Evolutionary conservation across 2,113 vertebrate species (phyloP).

Genomic region (Microcebus ravelobensis): DNA sequence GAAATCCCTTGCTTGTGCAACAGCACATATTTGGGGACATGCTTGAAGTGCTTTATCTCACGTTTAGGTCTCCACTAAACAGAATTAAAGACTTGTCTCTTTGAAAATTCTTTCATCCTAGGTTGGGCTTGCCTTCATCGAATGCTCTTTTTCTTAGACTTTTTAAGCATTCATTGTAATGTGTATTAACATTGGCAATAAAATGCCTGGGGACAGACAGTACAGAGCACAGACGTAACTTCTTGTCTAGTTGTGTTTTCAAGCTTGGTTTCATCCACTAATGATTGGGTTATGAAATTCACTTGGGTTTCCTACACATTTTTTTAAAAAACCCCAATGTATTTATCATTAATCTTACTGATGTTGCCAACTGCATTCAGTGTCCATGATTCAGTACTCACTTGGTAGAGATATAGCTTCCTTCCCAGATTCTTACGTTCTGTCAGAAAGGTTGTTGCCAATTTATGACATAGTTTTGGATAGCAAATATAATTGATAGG

Average conservation of each 20-base stretch:
- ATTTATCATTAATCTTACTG: conserved; percentile 19
- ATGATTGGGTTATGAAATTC: conserved; percentile 23
- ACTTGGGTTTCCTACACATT: background rate
- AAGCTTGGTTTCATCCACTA: conserved; percentile 47
- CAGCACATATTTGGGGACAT: background rate
- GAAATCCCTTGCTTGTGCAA: background rate
- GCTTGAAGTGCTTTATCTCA: background rate
- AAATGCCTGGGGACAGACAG: background rate
- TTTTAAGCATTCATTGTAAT: background rate
- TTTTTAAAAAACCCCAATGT: background rate
- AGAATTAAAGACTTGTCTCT: background rate
- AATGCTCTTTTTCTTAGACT: background rate
- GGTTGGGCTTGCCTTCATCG: background rate
- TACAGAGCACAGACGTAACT: background rate
- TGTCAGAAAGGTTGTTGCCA: background rate
- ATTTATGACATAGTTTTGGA: background rate
- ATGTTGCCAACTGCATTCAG: background rate
- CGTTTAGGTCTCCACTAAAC: background rate
- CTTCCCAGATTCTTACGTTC: background rate
- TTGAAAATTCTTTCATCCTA: background rate
- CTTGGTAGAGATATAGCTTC: background rate
- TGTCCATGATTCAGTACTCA: background rate
- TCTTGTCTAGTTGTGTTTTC: conserved; percentile 63
- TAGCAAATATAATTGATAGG: background rate
- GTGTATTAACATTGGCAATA: conserved; percentile 33